Evolutionary conservation across 1,140 invertebrate genomes (phyloP), one percentile per base, ranked within the genome.

Genomic region (Homarus americanus): DNA sequence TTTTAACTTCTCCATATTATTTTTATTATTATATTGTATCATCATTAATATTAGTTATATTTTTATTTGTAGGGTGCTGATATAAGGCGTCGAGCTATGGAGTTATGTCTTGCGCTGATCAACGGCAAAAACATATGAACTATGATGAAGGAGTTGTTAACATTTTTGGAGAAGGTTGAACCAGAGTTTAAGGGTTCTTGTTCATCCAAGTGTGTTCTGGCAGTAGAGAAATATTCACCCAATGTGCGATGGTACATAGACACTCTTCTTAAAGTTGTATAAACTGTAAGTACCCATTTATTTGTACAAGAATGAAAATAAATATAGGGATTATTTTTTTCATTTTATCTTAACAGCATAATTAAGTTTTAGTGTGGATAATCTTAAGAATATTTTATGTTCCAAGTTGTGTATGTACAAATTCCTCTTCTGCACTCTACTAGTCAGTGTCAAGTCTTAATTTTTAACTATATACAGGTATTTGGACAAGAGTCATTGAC

Each of bases 101-200:
- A 99, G 94, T 95, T 99, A 10, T 99, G 98, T 92, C 99, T 99
- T 95, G 98, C 98, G 4, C 95, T 99, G 69, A 97, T 99, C 53
- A 99, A 99, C 95, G 95, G 96, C 32, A 95, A 95, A 94, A 99
- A 99, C 95, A 98, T 99, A 93, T 96, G 98, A 93, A 97, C 97
- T 82, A 99, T 99, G 98, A 98, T 98, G 95, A 99, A 99, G 95
- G 99, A 99, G 94, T 95, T 99, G 87, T 94, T 99, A 3, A 93
- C 96, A 24, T 99, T 99, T 95, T 95, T 99, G 91, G 98, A 99
- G 93, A 97, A 97, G 83, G 97, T 98, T 75, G 99, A 99, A 95
- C 96, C 98, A 0, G 99, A 99, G 95, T 99, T 99, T 94, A 99
- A 99, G 94, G 97, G 98, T 34, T 97, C 98, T 93, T 99, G 98